Conservation (phyloP, 23 tunicate species). For the Ascidia mentula region DNA sequence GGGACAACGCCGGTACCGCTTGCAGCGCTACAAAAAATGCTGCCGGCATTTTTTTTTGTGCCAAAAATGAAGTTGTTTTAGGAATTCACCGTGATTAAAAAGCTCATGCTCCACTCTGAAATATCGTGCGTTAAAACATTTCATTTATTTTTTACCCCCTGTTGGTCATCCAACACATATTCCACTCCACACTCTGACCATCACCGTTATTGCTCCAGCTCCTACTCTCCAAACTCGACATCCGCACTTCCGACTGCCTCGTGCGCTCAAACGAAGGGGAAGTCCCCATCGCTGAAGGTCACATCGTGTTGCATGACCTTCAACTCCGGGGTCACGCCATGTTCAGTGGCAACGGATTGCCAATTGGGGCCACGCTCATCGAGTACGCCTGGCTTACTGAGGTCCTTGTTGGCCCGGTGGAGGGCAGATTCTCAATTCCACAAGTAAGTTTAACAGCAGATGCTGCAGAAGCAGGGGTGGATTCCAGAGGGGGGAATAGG, state of each 20-base stretch:
- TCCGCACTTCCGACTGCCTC: conserved; percentile 35
- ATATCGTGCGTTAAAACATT: too few relatives aligned
- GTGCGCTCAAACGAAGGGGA: not conserved
- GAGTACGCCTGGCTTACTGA: conserved; percentile 97
- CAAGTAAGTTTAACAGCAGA: conserved; percentile 34
- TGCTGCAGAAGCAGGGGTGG: too few relatives aligned
- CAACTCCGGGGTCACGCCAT: conserved; percentile 95
- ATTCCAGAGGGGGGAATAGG: too few relatives aligned
- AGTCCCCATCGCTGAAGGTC: conserved; percentile 20
- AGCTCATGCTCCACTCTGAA: too few relatives aligned
- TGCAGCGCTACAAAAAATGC: too few relatives aligned
- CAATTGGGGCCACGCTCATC: conserved; percentile 57
- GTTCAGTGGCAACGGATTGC: conserved; percentile 85
- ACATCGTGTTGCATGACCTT: conserved; percentile 42
- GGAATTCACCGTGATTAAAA: too few relatives aligned
- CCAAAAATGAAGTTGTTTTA: too few relatives aligned
- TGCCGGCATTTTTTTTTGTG: too few relatives aligned
- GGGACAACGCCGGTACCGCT: too few relatives aligned
- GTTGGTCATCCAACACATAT: not conserved
- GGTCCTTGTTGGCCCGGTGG: conserved; percentile 72
- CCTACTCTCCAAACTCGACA: conserved; percentile 62
- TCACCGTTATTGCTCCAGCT: conserved; percentile 24
- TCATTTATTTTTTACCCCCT: not conserved
- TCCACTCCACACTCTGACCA: not conserved
- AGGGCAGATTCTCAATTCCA: conserved; percentile 63